These are phyloP conservation scores for Euplagia quadripunctaria DNA, from an alignment of 2,888 invertebrate genomes.

Conservation along the genomic window DNA sequence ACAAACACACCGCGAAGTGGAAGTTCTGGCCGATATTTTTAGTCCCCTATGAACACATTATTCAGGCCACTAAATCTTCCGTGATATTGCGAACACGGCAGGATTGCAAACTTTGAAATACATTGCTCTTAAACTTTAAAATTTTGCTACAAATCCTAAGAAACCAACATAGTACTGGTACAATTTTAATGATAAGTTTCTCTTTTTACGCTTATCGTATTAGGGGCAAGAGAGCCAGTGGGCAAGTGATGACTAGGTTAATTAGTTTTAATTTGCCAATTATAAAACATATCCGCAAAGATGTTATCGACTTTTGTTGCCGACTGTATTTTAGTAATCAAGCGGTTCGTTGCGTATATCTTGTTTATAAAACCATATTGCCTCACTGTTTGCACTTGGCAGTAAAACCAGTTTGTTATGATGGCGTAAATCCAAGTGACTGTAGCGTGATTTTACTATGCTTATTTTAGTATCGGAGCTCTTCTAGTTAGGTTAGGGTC, in stretches of 20 bases:
- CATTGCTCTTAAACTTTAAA: conserved; percentile 24
- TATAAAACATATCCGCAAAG: too few species aligned
- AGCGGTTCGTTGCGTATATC: conserved; percentile 14
- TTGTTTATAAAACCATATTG: conserved; percentile 36
- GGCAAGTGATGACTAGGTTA: too few species aligned
- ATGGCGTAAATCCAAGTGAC: conserved; percentile 31
- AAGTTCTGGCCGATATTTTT: conserved; percentile 40
- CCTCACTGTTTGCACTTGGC: conserved; percentile 23
- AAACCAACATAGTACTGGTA: conserved; percentile 6
- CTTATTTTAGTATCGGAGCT: conserved; percentile 23
- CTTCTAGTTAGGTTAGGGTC: too few species aligned
- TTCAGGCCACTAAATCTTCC: conserved; percentile 17
- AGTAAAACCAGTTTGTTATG: conserved; percentile 36
- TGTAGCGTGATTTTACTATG: conserved; percentile 33
- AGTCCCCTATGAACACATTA: conserved; percentile 36
- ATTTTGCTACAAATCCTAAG: conserved; percentile 12
- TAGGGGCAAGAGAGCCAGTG: too few species aligned
- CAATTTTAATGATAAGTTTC: too few species aligned
- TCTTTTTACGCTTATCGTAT: too few species aligned
- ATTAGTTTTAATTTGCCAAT: too few species aligned
- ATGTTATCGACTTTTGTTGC: not conserved
- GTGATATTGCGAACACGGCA: conserved; percentile 12
- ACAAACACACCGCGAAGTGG: conserved; percentile 48
- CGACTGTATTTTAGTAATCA: not conserved
- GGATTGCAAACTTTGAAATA: conserved; percentile 19